These are phyloP conservation scores for Emmelina monodactyla DNA, from an alignment of 2,888 invertebrate genomes.

Conservation along the genomic window DNA sequence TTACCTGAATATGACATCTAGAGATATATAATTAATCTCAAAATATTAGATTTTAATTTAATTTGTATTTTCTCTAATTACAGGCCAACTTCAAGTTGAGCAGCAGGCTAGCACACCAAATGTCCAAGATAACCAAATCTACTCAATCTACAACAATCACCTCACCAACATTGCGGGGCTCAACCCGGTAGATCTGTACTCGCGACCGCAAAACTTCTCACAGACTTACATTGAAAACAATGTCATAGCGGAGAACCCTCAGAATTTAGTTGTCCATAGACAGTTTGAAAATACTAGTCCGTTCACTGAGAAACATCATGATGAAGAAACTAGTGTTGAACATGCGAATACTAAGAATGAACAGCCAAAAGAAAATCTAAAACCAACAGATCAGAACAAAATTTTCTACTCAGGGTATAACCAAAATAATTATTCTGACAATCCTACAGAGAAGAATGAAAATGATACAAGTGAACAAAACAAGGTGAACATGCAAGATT, in stretches of 20 bases:
- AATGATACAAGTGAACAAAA: conserved; percentile 25
- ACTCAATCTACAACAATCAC: conserved; percentile 28
- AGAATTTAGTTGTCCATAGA: conserved; percentile 46
- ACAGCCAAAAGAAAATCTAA: conserved; percentile 47
- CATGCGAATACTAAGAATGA: conserved; percentile 23
- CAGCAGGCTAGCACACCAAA: conserved; percentile 17
- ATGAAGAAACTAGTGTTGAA: conserved; percentile 22
- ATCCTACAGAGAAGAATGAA: conserved; percentile 23
- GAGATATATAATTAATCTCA: not conserved
- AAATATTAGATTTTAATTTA: not conserved
- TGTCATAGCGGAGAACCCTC: conserved; percentile 33
- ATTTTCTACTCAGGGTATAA: conserved; percentile 28
- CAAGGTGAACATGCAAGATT: conserved; percentile 31
- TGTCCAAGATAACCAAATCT: conserved; percentile 33
- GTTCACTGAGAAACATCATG: conserved; percentile 22
- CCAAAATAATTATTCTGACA: conserved; percentile 15
- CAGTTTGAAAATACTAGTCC: conserved; percentile 41
- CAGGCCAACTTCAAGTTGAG: conserved; percentile 38
- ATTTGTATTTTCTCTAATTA: conserved; percentile 18
- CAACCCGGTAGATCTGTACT: conserved; percentile 34
- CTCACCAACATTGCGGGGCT: conserved; percentile 27
- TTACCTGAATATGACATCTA: not conserved
- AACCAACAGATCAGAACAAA: conserved; percentile 43
- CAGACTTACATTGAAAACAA: conserved; percentile 29
- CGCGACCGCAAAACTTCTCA: conserved; percentile 33